Conservation (phyloP, 2,888 invertebrate genomes). For the Thymelicus lineola region DNA sequence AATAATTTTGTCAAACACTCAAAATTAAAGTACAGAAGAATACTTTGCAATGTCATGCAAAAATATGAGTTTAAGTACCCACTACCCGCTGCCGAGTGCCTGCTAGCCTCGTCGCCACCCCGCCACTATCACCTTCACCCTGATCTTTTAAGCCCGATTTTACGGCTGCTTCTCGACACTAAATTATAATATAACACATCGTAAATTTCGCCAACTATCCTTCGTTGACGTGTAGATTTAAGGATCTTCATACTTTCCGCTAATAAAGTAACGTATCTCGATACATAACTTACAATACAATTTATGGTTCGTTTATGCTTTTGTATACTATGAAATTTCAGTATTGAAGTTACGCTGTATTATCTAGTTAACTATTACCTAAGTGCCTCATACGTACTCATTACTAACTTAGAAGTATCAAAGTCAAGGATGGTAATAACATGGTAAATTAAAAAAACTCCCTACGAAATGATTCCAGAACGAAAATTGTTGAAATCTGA, state of each 20-base stretch:
- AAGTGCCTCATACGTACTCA: too few species aligned
- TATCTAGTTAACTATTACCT: too few species aligned
- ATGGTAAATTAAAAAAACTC: not conserved
- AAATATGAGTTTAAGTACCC: not conserved
- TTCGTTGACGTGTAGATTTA: constrained; percentile 69
- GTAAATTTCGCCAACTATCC: constrained; percentile 82
- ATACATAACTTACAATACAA: constrained; percentile 9
- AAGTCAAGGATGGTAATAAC: not conserved
- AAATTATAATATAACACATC: constrained; percentile 85
- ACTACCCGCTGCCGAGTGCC: not conserved
- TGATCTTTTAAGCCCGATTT: constrained; percentile 83
- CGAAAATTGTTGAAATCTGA: not conserved
- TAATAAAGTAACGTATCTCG: constrained; percentile 41
- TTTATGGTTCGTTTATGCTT: not conserved
- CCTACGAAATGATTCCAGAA: not conserved
- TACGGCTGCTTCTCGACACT: constrained; percentile 75
- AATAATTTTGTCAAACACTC: too few species aligned
- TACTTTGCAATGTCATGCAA: not conserved
- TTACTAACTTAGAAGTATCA: too few species aligned
- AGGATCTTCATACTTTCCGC: constrained; percentile 52
- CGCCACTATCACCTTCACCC: constrained; percentile 39
- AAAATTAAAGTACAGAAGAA: not conserved
- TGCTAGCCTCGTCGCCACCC: constrained; percentile 16
- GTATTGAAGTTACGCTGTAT: too few species aligned
- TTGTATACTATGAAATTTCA: too few species aligned